Evolutionary conservation across 1,140 invertebrate species (phyloP).

Genomic region (Ips typographus): DNA sequence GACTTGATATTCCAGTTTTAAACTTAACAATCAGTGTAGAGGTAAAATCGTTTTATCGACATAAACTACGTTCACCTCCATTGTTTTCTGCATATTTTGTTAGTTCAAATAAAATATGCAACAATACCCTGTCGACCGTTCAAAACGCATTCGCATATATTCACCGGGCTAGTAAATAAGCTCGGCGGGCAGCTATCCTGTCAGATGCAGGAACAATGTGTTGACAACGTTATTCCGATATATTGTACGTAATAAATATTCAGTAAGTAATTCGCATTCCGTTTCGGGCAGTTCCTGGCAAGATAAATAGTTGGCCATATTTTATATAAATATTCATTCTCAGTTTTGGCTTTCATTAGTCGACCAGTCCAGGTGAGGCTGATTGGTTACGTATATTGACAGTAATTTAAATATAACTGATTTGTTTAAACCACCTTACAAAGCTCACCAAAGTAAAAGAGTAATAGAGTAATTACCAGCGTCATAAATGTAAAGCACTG

Average conservation of each 20-base stretch:
- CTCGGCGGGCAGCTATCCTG: slow-evolving; percentile 9
- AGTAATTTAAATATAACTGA: too few species aligned
- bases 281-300: slow-evolving; percentile 5
- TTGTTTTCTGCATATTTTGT: too few species aligned
- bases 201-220: slow-evolving; percentile 26
- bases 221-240: slow-evolving; percentile 27
- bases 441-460: not conserved
- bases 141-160: slow-evolving; percentile 9
- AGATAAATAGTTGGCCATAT: slow-evolving; percentile 13
- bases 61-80: too few species aligned
- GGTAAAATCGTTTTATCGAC: too few species aligned
- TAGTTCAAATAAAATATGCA: not conserved
- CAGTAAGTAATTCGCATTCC: slow-evolving; percentile 26
- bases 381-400: slow-evolving; percentile 3
- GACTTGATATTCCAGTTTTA: too few species aligned
- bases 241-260: slow-evolving; percentile 29
- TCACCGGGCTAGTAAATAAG: slow-evolving; percentile 12
- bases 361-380: not conserved
- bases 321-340: slow-evolving; percentile 18
- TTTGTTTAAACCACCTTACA: too few species aligned
- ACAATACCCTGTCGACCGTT: not conserved
- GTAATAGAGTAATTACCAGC: slow-evolving; percentile 39
- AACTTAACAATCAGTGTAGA: too few species aligned
- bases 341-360: not conserved
- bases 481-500: slow-evolving; percentile 41